phyloP scores from a whole-genome alignment of 2,888 invertebrate species.

The Flexamia atlantica region DNA sequence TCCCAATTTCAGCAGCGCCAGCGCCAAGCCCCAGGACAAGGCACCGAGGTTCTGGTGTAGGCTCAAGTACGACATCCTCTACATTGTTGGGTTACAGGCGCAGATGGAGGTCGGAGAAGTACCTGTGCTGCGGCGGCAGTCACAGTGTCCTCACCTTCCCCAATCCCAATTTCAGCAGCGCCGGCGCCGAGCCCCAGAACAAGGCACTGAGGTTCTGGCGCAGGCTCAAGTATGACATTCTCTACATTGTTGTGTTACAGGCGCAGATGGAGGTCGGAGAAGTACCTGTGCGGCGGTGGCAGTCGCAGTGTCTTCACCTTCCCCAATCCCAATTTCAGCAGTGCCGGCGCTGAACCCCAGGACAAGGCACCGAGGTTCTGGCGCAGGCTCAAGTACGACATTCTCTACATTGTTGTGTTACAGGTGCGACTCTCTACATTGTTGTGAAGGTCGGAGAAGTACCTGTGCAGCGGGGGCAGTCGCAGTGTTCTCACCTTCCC shows the following conservation, averaged over 20 bases:
- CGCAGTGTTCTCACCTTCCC: constrained; percentile 90
- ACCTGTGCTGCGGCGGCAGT: constrained; percentile 78
- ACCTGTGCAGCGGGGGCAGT: constrained; percentile 78
- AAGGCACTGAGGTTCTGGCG: constrained; percentile 80
- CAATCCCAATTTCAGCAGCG: constrained; percentile 88
- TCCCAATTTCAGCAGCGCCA: constrained; percentile 84
- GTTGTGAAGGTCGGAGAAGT: constrained; percentile 75
- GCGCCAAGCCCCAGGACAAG: constrained; percentile 71
- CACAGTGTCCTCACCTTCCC: constrained; percentile 90
- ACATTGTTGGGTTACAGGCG: constrained; percentile 72
- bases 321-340: constrained; percentile 91
- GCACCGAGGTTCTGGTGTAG: constrained; percentile 82
- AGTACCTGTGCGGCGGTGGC: constrained; percentile 78
- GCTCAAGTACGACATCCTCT: constrained; percentile 90
- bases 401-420: too few relatives aligned
- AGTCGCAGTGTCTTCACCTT: constrained; percentile 89
- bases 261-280: constrained; percentile 74
- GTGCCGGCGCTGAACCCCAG: constrained; percentile 72
- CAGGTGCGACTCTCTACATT: too few relatives aligned
- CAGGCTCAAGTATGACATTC: constrained; percentile 89
- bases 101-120: constrained; percentile 76
- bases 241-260: constrained; percentile 73
- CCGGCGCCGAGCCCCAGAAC: constrained; percentile 71
- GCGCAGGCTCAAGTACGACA: constrained; percentile 89
- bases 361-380: constrained; percentile 77